Conservation (phyloP, 1,140 invertebrate species). For the Carposina sasakii region DNA sequence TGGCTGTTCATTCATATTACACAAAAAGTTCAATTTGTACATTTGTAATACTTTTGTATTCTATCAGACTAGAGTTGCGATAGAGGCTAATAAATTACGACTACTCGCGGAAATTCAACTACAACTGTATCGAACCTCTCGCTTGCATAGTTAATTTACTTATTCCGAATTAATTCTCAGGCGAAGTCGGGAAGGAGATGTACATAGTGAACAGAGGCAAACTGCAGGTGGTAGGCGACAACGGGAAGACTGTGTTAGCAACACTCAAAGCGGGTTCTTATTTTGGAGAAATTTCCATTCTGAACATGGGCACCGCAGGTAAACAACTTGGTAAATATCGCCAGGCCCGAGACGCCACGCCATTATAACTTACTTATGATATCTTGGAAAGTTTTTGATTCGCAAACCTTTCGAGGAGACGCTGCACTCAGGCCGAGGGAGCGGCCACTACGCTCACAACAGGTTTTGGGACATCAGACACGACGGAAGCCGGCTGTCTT, state of each 20-base stretch:
- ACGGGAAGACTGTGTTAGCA: constrained; percentile 96
- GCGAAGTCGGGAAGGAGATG: constrained; percentile 99
- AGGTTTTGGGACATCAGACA: constrained; percentile 64
- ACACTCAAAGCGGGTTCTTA: constrained; percentile 98
- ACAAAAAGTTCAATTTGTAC: no score
- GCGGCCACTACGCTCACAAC: constrained; percentile 61
- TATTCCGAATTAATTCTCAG: no score
- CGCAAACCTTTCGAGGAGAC: constrained; percentile 67
- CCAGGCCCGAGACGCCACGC: constrained; percentile 73
- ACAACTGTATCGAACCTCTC: no score
- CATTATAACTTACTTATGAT: constrained; percentile 57
- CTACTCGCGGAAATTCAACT: no score
- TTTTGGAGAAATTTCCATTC: constrained; percentile 99
- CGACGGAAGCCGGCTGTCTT: constrained; percentile 24
- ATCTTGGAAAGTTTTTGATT: constrained; percentile 57
- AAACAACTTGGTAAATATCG: constrained; percentile 94
- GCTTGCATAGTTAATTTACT: no score
- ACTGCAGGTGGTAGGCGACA: constrained; percentile 97
- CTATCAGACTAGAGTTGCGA: no score
- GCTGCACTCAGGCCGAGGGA: constrained; percentile 71
- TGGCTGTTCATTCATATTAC: no score
- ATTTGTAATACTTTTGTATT: no score
- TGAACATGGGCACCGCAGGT: constrained; percentile 99
- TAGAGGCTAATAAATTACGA: no score
- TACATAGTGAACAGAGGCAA: constrained; percentile 98